A percentile compares a stretch with the other conserved stretches of the same genome.
phyloP scores from a whole-genome alignment of 2,113 vertebrate species.

The Shinisaurus crocodilurus region DNA sequence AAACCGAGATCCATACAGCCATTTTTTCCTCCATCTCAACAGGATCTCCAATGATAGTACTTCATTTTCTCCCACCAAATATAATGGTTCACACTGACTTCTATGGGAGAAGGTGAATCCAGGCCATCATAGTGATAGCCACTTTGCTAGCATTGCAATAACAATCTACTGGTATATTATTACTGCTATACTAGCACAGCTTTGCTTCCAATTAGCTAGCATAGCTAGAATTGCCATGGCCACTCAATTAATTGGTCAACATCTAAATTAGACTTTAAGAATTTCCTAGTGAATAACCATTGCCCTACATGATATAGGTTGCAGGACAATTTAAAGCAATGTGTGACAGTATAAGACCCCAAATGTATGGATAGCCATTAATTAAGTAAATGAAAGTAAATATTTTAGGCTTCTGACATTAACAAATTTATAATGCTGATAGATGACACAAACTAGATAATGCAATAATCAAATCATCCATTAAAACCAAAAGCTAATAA shows the following conservation, averaged over 20 bases:
- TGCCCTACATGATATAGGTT: background rate
- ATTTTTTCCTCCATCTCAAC: no score
- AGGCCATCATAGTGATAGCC: background rate
- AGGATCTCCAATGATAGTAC: background rate
- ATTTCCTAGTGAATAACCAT: background rate
- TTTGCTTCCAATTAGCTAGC: no score
- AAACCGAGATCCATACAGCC: no score
- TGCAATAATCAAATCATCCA: background rate
- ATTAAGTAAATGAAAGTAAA: background rate
- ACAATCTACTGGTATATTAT: background rate
- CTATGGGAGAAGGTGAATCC: background rate
- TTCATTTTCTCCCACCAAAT: background rate
- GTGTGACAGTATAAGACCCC: background rate
- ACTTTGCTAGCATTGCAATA: background rate
- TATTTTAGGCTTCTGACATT: background rate
- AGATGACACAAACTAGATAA: conserved; percentile 5
- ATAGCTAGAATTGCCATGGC: no score
- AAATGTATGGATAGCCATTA: background rate
- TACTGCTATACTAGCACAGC: background rate
- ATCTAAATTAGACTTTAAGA: background rate
- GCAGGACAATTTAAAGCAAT: background rate
- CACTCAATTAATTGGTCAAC: background rate
- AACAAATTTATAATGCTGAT: background rate
- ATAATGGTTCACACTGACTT: background rate
- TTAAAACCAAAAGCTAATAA: conserved; percentile 6